Evolutionary conservation across 2,113 vertebrate genomes (phyloP).

Genomic region (Spheniscus mendiculus): DNA sequence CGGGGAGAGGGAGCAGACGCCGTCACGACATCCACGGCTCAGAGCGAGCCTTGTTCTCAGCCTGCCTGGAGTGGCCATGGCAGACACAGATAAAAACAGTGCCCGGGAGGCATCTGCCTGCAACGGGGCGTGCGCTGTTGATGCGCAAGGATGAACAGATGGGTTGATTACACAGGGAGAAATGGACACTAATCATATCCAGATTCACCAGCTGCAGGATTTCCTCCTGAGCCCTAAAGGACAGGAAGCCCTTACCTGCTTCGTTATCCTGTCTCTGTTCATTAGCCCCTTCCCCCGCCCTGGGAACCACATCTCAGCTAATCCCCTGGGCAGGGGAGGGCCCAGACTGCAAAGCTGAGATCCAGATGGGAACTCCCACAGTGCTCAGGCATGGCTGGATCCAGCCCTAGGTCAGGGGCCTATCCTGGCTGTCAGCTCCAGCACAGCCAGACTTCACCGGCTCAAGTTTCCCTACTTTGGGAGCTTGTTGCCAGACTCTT

Average conservation of each 20-base stretch:
- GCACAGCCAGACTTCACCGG: background rate
- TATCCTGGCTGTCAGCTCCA: background rate
- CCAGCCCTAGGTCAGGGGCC: background rate
- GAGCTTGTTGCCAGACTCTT: background rate
- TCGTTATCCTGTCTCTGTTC: conserved; percentile 41
- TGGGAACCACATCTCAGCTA: background rate
- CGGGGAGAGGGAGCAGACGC: background rate
- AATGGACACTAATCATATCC: conserved; percentile 54
- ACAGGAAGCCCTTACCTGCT: conserved; percentile 61
- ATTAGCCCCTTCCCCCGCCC: background rate
- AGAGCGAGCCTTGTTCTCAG: background rate
- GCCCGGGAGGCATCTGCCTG: conserved; percentile 7
- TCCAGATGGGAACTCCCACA: background rate
- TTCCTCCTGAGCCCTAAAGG: conserved; percentile 47
- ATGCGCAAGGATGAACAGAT: conserved; percentile 23
- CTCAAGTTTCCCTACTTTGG: background rate
- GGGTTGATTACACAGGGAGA: conserved; percentile 48
- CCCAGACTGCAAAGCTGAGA: background rate
- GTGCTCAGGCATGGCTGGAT: background rate
- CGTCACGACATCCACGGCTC: background rate
- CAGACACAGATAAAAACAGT: background rate
- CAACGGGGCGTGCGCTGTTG: background rate
- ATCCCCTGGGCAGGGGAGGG: background rate
- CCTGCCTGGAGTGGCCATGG: background rate
- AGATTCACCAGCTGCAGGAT: conserved; percentile 65